Base-by-base conservation (phyloP, 30 jellyfish, hydroid and myxozoan genomes). In the Cassiopea xamachana region DNA sequence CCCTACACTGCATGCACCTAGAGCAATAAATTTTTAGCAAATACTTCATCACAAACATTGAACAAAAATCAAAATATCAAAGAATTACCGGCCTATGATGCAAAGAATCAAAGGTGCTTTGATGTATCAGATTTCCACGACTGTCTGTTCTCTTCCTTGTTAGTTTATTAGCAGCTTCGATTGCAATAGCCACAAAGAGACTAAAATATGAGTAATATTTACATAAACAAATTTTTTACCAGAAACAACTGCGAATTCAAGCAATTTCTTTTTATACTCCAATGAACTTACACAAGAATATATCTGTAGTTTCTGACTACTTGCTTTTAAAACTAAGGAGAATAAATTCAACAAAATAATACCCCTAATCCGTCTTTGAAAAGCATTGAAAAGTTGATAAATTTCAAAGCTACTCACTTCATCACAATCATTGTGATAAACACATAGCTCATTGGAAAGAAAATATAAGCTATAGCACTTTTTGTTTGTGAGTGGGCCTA, bases 141-240 rank as follows among this genome's bases (percentile, higher is more conserved):
- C 90, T 87, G 46, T 46, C 79, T 18, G 94, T 39, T 43, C 86
- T 60, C 5, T 76, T 87, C 49, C 75, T 48, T 9, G 97, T 84
- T 45, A 93, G 83, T 74, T 93, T 93, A 49, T 93, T 93, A 1
- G 98, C 98, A 47, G 98, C 98, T 64, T 93, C 98, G 17, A 93
- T 93, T 39, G 98, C 98, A 75, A 93, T 93, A 5, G 98, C 98
- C 62, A 87, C 95, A 74, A 93, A 93, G 72, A 93, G 80, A 71
- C 98, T 93, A 59, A 14, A 69, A 91, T 16, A 72, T 46, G 73
- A 59, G 39, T 14, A 47, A 68, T 15, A 3, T 12, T 79, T 45
- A 13, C 43, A 55, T 59, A 80, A 80, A 55, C 12, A 55, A 3
- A 55, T 27, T 6, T 47, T 75, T 27, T 27, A 27, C 39, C 39